Conservation (phyloP, 2,888 invertebrate genomes). For the Heteropelma amictum region DNA sequence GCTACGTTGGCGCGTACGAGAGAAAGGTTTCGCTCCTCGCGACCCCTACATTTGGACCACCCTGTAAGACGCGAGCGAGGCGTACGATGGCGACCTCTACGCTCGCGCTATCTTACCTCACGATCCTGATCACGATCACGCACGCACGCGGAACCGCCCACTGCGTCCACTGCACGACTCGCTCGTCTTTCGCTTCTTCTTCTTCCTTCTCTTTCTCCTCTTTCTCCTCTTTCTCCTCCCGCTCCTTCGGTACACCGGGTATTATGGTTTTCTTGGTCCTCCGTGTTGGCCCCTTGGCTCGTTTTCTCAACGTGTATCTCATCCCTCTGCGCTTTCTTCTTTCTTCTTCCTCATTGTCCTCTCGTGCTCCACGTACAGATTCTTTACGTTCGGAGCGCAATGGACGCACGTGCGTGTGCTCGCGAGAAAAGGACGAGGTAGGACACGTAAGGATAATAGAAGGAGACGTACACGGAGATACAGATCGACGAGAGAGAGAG, state of each 20-base stretch:
- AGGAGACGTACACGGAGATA: slow-evolving; percentile 21
- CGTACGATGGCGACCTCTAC: slow-evolving; percentile 68
- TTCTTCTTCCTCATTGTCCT: slow-evolving; percentile 16
- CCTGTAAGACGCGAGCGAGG: slow-evolving; percentile 65
- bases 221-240: slow-evolving; percentile 1
- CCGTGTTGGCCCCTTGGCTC: slow-evolving; percentile 29
- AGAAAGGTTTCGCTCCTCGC: slow-evolving; percentile 19
- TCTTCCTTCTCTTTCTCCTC: slow-evolving; percentile 16
- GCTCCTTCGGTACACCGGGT: slow-evolving; percentile 9
- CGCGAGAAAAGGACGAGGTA: slow-evolving; percentile 26
- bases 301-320: not conserved
- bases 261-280: slow-evolving; percentile 35
- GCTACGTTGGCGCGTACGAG: too few species aligned
- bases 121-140: slow-evolving; percentile 74
- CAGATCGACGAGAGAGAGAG: slow-evolving; percentile 28
- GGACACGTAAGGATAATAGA: slow-evolving; percentile 6
- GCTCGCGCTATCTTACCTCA: slow-evolving; percentile 68
- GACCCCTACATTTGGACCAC: slow-evolving; percentile 68
- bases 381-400: slow-evolving; percentile 27
- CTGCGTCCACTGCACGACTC: slow-evolving; percentile 66
- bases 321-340: slow-evolving; percentile 10
- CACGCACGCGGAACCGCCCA: slow-evolving; percentile 73
- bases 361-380: slow-evolving; percentile 47
- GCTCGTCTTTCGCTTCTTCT: slow-evolving; percentile 38
- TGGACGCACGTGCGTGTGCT: slow-evolving; percentile 67